Percentiles rank a stretch among this genome's conserved stretches.
Conservation (phyloP, 2,888 invertebrate species). For the Leptopilina syphax region DNA sequence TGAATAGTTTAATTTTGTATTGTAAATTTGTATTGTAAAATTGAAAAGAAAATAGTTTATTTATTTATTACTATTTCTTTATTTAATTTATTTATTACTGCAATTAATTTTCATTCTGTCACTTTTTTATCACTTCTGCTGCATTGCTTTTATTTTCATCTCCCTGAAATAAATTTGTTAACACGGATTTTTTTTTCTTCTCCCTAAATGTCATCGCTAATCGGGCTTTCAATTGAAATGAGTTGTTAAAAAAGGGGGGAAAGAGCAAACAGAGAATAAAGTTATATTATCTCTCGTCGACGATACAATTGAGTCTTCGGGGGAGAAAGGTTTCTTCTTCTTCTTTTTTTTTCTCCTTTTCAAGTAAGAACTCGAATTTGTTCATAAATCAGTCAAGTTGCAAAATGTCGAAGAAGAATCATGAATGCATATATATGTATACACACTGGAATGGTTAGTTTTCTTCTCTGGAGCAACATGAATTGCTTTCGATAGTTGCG, state of each 20-base stretch:
- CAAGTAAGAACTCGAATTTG: conserved; percentile 45
- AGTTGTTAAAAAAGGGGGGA: not conserved
- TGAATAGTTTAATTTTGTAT: no score
- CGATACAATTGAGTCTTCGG: conserved; percentile 39
- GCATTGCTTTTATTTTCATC: no score
- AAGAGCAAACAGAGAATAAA: conserved; percentile 6
- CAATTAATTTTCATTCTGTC: no score
- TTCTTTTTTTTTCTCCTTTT: no score
- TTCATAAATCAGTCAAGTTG: conserved; percentile 48
- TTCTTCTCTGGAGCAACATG: conserved; percentile 42
- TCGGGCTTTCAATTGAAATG: conserved; percentile 17
- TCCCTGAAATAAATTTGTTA: not conserved
- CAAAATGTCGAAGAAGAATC: conserved; percentile 43
- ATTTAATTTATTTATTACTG: no score
- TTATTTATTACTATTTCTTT: no score
- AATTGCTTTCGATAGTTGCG: conserved; percentile 25
- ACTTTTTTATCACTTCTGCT: no score
- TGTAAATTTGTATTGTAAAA: no score
- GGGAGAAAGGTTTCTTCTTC: conserved; percentile 36
- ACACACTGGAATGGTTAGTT: conserved; percentile 44
- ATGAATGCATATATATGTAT: conserved; percentile 40
- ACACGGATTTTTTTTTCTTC: not conserved
- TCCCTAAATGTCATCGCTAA: conserved; percentile 1
- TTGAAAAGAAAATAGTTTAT: no score
- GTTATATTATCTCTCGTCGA: conserved; percentile 19